Base-by-base conservation (phyloP, 2,888 invertebrate genomes). In the Malacosoma neustria region DNA sequence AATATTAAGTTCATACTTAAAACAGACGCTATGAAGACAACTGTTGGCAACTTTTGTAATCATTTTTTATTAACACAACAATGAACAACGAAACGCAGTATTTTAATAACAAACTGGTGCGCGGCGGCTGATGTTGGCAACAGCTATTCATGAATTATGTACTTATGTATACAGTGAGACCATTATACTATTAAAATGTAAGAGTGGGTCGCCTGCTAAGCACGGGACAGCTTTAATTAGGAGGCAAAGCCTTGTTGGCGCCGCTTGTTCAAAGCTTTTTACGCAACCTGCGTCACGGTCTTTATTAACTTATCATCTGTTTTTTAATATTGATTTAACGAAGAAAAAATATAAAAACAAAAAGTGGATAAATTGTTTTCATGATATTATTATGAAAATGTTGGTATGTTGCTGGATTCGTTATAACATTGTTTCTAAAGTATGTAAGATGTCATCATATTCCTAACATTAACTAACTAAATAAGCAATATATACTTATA, bases 171-270 rank as follows among this genome's bases (percentile, higher is more conserved):
- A 9, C 31, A 33, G 13, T 34, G 41, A 32, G 35, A 9, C 33
- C 32, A 41, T 35, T 33, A 13, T n/a, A 37, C 22, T 22, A 22
- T 30, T 40, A 34, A 41, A 41, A 43, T 38, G 39, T 39, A 34
- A 38, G 34, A 35, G 37, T 7, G 43, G 12, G 43, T 34, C 45
- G 44, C 41, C 45, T 40, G 40, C 43, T 41, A 39, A 48, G 50
- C 45, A 45, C 33, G 34, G 41, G 46, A 40, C 39, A 40, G 39
- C 41, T 45, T 41, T 55, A 58, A 58, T 54, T 58, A 54, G 46
- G 37, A 43, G 38, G 34, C 32, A 36, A 22, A 31, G 42, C 33
- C 48, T 36, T 38, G 32, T 15, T 33, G 49, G 36, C 41, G 42
- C 42, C 41, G 33, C 35, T 35, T 35, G 41, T 39, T 41, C 34